Base-by-base conservation (phyloP, 2,888 invertebrate species). In the Synergus laeviventris region DNA sequence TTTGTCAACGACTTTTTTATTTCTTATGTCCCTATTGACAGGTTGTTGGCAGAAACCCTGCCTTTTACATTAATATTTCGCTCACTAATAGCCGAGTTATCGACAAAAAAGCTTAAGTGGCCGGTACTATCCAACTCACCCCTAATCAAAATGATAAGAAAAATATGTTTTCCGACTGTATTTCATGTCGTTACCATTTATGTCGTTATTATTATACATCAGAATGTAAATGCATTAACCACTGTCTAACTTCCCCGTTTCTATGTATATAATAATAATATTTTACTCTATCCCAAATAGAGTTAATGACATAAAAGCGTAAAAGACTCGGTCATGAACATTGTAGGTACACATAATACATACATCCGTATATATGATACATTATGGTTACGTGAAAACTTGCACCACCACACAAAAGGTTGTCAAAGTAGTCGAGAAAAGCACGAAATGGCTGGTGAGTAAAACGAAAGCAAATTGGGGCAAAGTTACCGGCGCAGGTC, bases 401-500 rank as follows among this genome's bases (percentile, higher is more conserved):
- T 16, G n/a, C 49, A 70, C 45, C 36, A 54, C n/a, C 31, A 70
- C 49, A 70, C 49, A 70, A 70, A 70, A 49, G 70, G 31, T 36
- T 74, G 74, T 66, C 49, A 77, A 74, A 77, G 66, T 49, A 74
- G n/a, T n/a, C n/a, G 76, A 54, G 62, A 54, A 18, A 59, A 59
- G 59, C 59, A 24, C 59, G 59, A 59, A n/a, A 59, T 45, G 76
- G 49, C 60, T 77, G 74, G 64, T 61, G 56, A 76, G 77, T 54
- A 54, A 74, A 75, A 80, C 81, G 42, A 76, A 79, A 70, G 78
- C 76, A 82, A 85, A 86, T 81, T 84, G 78, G 81, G 84, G 79
- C 80, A 79, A 82, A 84, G 85, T 86, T 84, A 82, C 81, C 79
- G 83, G 81, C 80, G 78, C 78, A 78, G 76, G 78, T 79, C 79